Evolutionary conservation across 2,113 vertebrate genomes (phyloP), one percentile per base, ranked within the genome.

Genomic region (Holacanthus passer): DNA sequence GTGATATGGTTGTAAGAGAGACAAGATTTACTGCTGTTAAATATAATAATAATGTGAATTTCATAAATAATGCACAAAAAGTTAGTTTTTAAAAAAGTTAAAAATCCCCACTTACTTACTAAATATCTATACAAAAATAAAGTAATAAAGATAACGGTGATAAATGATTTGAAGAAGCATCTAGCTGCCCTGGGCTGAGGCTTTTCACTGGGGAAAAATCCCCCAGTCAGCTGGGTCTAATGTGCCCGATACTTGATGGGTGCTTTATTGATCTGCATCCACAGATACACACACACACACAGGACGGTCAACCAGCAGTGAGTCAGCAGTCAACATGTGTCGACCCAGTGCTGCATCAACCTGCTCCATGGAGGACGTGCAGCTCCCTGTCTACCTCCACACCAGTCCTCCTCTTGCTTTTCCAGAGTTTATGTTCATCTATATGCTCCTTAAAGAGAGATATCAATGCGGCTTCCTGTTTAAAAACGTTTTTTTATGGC

Each of bases 271-370:
- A 91, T 85, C 86, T 69, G 76, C 72, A 20, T 27, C 64, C 73
- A 7, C 56, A 31, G 22, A 43, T 19, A 27, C 39, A 43, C 39
- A 45, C 5, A 27, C 63, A 65, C n/a, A 66, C 63, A 47, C 29
- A 70, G 88, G 75, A 79, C 43, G 5, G 77, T 67, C 75, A 79
- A 71, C 73, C 47, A 14, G 73, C 77, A 83, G 87, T 89, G 90
- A 91, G 71, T 91, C 89, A 88, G 89, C 79, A 41, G 79, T 89
- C 88, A 76, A 78, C 83, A 84, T 43, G 78, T 64, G 77, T 73
- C 45, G 31, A 87, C 82, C 77, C 68, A 35, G 62, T 73, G 55
- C 79, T 79, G 85, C 85, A 90, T 75, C 48, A 84, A 86, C 83
- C 81, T 73, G 71, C 76, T 69, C 43, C 65, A 59, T 52, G 37